Conservation (phyloP, 1,140 invertebrate genomes). For the Apis florea region DNA sequence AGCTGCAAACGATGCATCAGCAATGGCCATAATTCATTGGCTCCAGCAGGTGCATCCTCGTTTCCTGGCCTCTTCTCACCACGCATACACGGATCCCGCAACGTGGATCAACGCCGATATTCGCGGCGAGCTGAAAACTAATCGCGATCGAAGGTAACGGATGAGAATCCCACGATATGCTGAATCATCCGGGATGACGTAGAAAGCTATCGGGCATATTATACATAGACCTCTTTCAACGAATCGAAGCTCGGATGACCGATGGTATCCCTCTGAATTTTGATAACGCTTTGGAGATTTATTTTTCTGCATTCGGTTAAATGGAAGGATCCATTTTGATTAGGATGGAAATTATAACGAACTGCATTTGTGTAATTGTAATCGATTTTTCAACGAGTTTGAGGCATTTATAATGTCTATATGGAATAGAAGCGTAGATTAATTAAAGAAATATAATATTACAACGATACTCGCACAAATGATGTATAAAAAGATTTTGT, state of each 20-base stretch:
- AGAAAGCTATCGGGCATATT: constrained; percentile 45
- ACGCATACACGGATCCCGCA: constrained; percentile 4
- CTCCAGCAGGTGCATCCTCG: constrained; percentile 32
- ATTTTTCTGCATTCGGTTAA: constrained; percentile 2
- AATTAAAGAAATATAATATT: no score
- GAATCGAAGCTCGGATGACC: not conserved
- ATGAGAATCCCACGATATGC: constrained; percentile 53
- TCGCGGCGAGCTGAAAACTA: constrained; percentile 59
- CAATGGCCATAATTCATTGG: constrained; percentile 60
- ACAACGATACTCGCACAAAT: no score
- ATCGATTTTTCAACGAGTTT: not conserved
- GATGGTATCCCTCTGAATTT: not conserved
- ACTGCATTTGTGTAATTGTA: not conserved
- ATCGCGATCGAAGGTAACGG: constrained; percentile 68
- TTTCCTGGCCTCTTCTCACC: constrained; percentile 36
- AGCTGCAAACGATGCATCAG: constrained; percentile 51
- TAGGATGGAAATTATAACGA: not conserved
- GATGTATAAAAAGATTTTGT: no score
- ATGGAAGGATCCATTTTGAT: not conserved
- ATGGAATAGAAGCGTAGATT: not conserved
- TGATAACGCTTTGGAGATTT: not conserved
- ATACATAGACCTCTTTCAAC: constrained; percentile 18
- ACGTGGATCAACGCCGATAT: constrained; percentile 60
- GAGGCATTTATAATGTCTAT: not conserved
- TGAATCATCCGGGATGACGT: constrained; percentile 52